A percentile compares a stretch with the other conserved stretches of the same genome.
Evolutionary conservation across 1,140 invertebrate genomes (phyloP).

Genomic region (Drosophila kurseongensis): DNA sequence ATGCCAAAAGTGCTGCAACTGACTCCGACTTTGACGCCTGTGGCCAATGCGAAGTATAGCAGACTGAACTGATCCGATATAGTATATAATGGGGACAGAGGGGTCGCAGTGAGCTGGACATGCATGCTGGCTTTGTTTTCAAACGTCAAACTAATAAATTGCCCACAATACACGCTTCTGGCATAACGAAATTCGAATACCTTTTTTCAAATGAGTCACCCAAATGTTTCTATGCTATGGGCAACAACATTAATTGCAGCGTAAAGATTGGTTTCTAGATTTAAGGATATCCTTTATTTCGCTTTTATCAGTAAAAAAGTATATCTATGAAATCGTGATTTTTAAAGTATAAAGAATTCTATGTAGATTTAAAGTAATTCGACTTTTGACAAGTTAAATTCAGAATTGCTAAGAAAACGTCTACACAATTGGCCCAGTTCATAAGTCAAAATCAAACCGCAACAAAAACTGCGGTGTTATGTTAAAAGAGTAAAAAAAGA

Average conservation of each 20-base stretch:
- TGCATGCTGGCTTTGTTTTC: constrained; percentile 54
- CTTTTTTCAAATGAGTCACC: constrained; percentile 36
- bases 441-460: neutral
- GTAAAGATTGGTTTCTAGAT: neutral
- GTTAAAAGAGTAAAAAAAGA: constrained; percentile 10
- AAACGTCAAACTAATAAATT: constrained; percentile 46
- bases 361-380: too few species aligned
- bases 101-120: constrained; percentile 27
- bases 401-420: too few species aligned
- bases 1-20: constrained; percentile 46
- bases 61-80: constrained; percentile 36
- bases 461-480: too few species aligned
- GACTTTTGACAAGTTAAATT: too few species aligned
- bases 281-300: neutral
- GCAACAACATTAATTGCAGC: constrained; percentile 1
- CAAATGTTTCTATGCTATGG: neutral
- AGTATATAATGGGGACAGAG: constrained; percentile 9
- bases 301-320: neutral
- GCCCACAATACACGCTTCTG: constrained; percentile 26
- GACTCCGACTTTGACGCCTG: constrained; percentile 43
- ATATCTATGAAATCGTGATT: neutral
- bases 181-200: constrained; percentile 46
- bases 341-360: too few species aligned
- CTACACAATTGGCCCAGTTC: neutral
- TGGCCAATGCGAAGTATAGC: constrained; percentile 52